phyloP scores from a whole-genome alignment of 2,113 vertebrate genomes.

The Galeopterus variegatus region DNA sequence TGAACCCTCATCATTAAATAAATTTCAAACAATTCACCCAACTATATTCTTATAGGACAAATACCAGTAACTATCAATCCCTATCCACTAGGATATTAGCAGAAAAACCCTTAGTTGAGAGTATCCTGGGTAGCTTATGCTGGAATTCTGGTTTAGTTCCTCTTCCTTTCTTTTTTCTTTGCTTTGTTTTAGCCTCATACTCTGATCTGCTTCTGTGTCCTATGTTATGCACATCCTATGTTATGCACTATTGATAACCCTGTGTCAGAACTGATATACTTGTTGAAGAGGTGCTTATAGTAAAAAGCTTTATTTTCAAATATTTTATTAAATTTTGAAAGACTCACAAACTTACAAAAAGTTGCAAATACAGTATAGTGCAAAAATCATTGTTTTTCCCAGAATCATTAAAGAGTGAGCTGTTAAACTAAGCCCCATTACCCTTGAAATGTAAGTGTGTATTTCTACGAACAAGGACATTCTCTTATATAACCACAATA shows the following conservation, averaged over 20 bases:
- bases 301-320: constrained; percentile 18
- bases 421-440: neutral
- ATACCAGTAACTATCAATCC: neutral
- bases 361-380: neutral
- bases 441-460: neutral
- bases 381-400: neutral
- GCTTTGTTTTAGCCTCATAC: neutral
- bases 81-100: neutral
- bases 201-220: neutral
- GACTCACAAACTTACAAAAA: neutral
- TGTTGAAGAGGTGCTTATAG: neutral
- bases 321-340: neutral
- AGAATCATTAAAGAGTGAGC: neutral
- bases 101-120: neutral
- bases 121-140: neutral
- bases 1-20: neutral
- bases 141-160: neutral
- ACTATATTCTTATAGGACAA: neutral
- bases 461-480: neutral
- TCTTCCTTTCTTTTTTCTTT: neutral
- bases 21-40: neutral
- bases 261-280: neutral
- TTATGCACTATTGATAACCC: neutral
- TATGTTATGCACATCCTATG: neutral
- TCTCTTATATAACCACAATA: neutral